Base-by-base conservation (phyloP, 2,888 invertebrate genomes). In the Pyralis farinalis region DNA sequence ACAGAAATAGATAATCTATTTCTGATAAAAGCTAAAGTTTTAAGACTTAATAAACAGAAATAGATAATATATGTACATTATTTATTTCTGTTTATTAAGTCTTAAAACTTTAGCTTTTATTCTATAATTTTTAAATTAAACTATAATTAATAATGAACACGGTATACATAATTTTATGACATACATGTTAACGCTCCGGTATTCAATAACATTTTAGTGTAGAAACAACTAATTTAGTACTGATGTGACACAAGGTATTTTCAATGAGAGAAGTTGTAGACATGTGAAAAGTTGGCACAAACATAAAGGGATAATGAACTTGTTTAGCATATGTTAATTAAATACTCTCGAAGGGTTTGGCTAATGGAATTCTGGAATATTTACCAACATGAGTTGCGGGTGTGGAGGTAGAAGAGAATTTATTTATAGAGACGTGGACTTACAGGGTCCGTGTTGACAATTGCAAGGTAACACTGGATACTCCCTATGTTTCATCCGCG, bases 271-370 rank as follows among this genome's bases (percentile, higher is more conserved):
- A 58, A 58, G 54, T 62, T 57, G 43, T 48, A 51, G 56, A 59
- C 59, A 55, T 53, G 55, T 42, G 44, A 54, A 53, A 64, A 71
- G 55, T 67, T 64, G 53, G 33, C 36, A 42, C 49, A 53, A 50
- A 50, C 53, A 62, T 59, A 61, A 63, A 68, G 72, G 75, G 67
- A 74, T 77, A 74, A 73, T 72, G 63, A 72, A 74, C 63, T 69
- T 75, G 72, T 78, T 73, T 74, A 71, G 69, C 61, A 58, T 69
- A 75, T 75, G 79, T 70, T 81, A 80, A 83, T 82, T 78, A 79
- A 79, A 77, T 67, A 71, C 72, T 72, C 74, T 59, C 70, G 44
- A 55, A 66, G 77, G 78, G 67, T 63, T 71, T 49, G 53, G 58
- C 41, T 79, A 76, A 79, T 81, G 75, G 72, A 71, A 76, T 74